These are phyloP conservation scores for Telenomus remus DNA, from an alignment of 1,140 invertebrate genomes.

Conservation along the genomic window DNA sequence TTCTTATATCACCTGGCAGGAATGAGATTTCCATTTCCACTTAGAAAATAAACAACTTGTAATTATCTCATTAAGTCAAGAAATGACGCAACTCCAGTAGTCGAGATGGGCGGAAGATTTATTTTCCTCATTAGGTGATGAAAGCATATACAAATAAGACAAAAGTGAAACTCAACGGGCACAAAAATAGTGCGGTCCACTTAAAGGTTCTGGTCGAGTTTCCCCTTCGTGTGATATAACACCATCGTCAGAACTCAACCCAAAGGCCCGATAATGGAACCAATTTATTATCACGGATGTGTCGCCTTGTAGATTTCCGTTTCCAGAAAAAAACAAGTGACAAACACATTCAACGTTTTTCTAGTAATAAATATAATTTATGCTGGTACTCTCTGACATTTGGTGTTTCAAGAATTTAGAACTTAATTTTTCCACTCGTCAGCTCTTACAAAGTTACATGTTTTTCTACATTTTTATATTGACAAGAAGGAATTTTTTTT, in stretches of 20 bases:
- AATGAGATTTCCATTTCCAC: neutral
- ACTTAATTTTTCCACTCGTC: conserved; percentile 1
- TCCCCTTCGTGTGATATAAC: conserved; percentile 3
- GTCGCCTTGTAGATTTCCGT: neutral
- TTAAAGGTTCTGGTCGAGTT: conserved; percentile 25
- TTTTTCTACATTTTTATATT: neutral
- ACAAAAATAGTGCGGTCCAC: conserved; percentile 25
- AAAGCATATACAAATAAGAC: neutral
- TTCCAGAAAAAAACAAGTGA: conserved; percentile 18
- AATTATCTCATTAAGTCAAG: neutral
- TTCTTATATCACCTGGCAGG: no score
- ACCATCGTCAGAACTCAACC: conserved; percentile 9
- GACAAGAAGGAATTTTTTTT: neutral
- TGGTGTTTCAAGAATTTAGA: neutral
- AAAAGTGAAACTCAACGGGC: conserved; percentile 5
- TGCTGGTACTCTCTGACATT: neutral
- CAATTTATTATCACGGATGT: conserved; percentile 25
- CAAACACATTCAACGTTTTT: conserved; percentile 12
- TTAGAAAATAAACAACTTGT: no score
- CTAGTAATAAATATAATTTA: conserved; percentile 1
- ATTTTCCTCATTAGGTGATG: neutral
- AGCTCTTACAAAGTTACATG: no score
- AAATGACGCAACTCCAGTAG: neutral
- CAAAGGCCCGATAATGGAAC: conserved; percentile 26
- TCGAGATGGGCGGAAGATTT: neutral